Evolutionary conservation across 2,113 vertebrate species (phyloP).

Genomic region (Empidonax traillii): DNA sequence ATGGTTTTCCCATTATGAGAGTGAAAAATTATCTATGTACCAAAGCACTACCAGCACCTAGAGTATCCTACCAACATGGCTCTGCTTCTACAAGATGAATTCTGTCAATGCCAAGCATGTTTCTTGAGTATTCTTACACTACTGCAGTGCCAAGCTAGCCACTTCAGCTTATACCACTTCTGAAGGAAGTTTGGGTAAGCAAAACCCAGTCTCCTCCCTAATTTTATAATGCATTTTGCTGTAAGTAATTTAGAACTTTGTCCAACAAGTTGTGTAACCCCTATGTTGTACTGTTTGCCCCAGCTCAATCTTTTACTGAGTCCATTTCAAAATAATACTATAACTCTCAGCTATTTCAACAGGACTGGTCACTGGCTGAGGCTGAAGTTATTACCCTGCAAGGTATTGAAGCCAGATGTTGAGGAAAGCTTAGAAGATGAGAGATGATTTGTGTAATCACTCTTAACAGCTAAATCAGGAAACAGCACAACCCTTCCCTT

Average conservation of each 20-base stretch:
- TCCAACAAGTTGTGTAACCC: neutral
- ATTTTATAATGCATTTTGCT: neutral
- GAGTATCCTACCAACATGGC: neutral
- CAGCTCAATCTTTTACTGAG: neutral
- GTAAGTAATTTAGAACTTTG: constrained; percentile 24
- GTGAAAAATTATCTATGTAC: neutral
- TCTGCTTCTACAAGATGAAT: neutral
- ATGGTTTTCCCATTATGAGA: neutral
- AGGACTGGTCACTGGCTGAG: neutral
- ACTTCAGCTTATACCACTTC: neutral
- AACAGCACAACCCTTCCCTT: neutral
- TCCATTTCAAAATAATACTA: neutral
- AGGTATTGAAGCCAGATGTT: neutral
- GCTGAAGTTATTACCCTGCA: neutral
- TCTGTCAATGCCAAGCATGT: neutral
- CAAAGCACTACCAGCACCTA: neutral
- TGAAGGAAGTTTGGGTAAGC: neutral
- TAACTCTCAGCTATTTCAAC: neutral
- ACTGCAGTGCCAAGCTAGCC: neutral
- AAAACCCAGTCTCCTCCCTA: neutral
- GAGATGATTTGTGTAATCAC: neutral
- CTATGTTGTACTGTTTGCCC: neutral
- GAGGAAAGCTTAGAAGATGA: neutral
- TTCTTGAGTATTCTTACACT: neutral
- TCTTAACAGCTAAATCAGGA: neutral